Evolutionary conservation across 2,797 vertebrate species (phyloP), one percentile per base, ranked within the genome.

Genomic region (Mionectes olivaceus): DNA sequence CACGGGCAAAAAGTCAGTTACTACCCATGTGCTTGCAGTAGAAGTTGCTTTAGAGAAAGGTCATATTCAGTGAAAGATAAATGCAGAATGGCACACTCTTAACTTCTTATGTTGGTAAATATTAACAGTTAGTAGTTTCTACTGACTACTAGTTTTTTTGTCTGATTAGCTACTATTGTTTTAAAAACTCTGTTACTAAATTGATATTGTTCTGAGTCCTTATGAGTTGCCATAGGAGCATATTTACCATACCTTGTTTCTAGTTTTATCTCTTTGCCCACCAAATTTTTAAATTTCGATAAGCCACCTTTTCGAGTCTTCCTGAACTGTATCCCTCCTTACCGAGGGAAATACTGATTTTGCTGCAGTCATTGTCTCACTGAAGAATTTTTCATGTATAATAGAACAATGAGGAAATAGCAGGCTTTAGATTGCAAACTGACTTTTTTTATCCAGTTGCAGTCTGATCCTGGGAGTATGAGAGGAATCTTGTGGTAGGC

Each of bases 401-500:
- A 60, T 59, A 55, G 69, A 80, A 87, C 56, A 94, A 75, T 39
- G 80, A 83, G 57, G 65, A 94, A 84, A 67, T 74, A 77, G 21
- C 37, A 89, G 64, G 12, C 61, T 93, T 82, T 71, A 81, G 55
- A 39, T 82, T 75, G 57, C 33, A 55, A 65, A 46, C 39, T 39
- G n/a, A 9, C 4, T 81, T 73, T 75, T 71, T 82, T 71, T 25
- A 82, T 60, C 65, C 39, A 32, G 53, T 93, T 91, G 53, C 46
- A 65, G 73, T 87, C 30, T 89, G 93, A 82, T 95, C 25, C 28
- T 90, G 49, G 63, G 92, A 96, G 70, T 79, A 96, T 95, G 95
- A 95, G 78, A 87, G 32, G 95, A 96, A 91, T 93, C 92, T 91
- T 70, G 59, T 92, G 53, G 92, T 92, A 91, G 95, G 95, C 53